phyloP scores from a whole-genome alignment of 2,797 vertebrate species.

The Picus viridis region DNA sequence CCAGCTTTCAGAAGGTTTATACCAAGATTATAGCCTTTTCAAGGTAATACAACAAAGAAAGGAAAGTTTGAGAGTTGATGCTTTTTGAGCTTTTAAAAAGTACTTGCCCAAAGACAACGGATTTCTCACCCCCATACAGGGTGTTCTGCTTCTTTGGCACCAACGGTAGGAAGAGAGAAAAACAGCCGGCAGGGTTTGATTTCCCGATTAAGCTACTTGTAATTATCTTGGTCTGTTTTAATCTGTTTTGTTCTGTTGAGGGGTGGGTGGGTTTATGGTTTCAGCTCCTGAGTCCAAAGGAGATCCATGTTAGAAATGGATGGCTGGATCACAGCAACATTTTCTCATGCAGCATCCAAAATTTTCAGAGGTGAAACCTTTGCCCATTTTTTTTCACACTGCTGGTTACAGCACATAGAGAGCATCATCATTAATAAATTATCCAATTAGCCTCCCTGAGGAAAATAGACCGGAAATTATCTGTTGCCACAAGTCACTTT shows the following conservation, averaged over 20 bases:
- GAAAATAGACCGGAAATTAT: slow-evolving; percentile 57
- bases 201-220: not conserved
- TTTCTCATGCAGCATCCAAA: not conserved
- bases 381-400: not conserved
- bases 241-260: not conserved
- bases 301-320: not conserved
- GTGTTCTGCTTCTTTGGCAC: not conserved
- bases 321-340: not conserved
- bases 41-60: not conserved
- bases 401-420: not conserved
- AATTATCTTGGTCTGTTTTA: not conserved
- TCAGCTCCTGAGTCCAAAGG: not conserved
- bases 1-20: not conserved
- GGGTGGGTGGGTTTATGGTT: not conserved
- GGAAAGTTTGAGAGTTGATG: not conserved
- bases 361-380: not conserved
- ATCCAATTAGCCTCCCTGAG: not conserved
- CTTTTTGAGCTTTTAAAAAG: not conserved
- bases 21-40: not conserved
- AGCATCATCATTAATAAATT: slow-evolving; percentile 14
- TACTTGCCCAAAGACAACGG: not conserved
- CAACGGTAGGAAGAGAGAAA: not conserved
- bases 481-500: slow-evolving; percentile 11
- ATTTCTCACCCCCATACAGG: not conserved
- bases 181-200: not conserved